Evolutionary conservation across 2,888 invertebrate species (phyloP).

Genomic region (Hofmannophila pseudospretella): DNA sequence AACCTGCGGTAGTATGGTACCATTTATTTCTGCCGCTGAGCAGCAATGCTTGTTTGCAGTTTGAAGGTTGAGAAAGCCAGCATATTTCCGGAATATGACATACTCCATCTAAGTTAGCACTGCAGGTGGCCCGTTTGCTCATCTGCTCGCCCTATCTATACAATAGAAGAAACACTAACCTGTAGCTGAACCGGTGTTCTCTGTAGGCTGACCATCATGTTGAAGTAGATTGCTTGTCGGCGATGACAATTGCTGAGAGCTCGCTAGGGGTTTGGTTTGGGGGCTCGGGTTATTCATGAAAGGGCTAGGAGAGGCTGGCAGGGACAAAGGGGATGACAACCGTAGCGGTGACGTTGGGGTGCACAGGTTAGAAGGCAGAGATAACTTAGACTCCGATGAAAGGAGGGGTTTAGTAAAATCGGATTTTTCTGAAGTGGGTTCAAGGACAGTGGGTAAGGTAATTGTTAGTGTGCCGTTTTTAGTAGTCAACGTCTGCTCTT

Average conservation of each 20-base stretch:
- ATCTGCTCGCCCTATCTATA: too few species aligned
- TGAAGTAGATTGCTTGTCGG: constrained; percentile 23
- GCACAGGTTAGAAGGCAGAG: constrained; percentile 56
- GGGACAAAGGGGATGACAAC: constrained; percentile 55
- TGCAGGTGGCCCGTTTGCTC: too few species aligned
- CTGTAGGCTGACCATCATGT: constrained; percentile 28
- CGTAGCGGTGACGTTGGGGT: constrained; percentile 60
- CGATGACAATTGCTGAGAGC: constrained; percentile 23
- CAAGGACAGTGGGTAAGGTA: constrained; percentile 61
- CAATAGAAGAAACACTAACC: too few species aligned
- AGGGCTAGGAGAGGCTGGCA: constrained; percentile 56
- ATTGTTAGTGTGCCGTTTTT: constrained; percentile 46
- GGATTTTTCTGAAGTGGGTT: constrained; percentile 38
- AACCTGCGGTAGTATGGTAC: too few species aligned
- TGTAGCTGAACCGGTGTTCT: constrained; percentile 54
- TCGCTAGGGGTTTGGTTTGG: constrained; percentile 38
- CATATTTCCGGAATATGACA: too few species aligned
- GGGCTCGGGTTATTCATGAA: constrained; percentile 35
- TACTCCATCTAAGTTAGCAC: too few species aligned
- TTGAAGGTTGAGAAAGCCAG: too few species aligned
- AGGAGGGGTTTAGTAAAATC: constrained; percentile 36
- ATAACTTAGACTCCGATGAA: constrained; percentile 60
- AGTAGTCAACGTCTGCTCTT: constrained; percentile 29
- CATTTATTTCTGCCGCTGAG: too few species aligned
- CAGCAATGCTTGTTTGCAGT: too few species aligned